Evolutionary conservation across 2,888 invertebrate genomes (phyloP), one percentile per base, ranked within the genome.

Genomic region (Carabus problematicus): DNA sequence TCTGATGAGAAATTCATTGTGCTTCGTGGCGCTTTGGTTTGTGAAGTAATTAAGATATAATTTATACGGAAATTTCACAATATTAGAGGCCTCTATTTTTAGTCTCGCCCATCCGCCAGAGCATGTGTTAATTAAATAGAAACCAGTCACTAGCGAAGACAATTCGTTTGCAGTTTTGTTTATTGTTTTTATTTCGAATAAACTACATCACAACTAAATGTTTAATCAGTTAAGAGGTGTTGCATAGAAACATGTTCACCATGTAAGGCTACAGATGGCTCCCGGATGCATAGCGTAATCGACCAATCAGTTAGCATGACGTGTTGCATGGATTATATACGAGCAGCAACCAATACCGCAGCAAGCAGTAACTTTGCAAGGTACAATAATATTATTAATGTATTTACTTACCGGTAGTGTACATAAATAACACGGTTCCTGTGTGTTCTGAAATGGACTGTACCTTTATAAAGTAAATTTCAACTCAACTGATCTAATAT

Each of bases 1-100:
- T 52, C 52, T 67, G 60, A 67, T 67, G 67, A 67, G 67, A 60
- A 67, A 67, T 67, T 60, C 67, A 67, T 67, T 49, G 60, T 60
- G 60, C 67, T 67, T 59, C 60, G 52, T 60, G 67, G 60, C 60
- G 59, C 29, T 60, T 67, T 67, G 67, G 60, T 52, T 60, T 49
- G 59, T 60, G 39, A 67, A 67, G 67, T 67, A 67, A 67, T 67
- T 67, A 67, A 60, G 54, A 60, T 60, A 67, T 67, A 67, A 67
- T 67, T 67, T 67, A 67, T 67, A 67, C 67, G 67, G 16, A 60
- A 60, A 60, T 59, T 60, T 54, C 54, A 58, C 60, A 43, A 67
- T 67, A 60, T 60, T 49, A 40, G 52, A 52, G 52, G 42, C 52
- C 60, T 42, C 39, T 47, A 29, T 52, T 67, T 67, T 60, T 54